Conservation (phyloP, 1,140 invertebrate species). For the Episyrphus balteatus region DNA sequence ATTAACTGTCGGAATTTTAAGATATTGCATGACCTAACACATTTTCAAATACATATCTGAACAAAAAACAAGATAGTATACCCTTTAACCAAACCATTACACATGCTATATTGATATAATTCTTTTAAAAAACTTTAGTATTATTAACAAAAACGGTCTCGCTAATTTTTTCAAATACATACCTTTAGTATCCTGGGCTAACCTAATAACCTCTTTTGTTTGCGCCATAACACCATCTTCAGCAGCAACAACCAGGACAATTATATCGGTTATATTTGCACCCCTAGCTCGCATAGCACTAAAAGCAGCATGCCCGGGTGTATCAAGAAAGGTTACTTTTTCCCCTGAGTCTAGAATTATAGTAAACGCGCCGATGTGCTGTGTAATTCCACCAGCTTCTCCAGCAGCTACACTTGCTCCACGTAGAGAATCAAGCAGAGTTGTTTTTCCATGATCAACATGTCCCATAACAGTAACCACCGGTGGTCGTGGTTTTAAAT, state of each 20-base stretch:
- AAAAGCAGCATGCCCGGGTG: conserved; percentile 99
- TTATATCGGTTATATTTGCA: conserved; percentile 85
- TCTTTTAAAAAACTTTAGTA: too few species aligned
- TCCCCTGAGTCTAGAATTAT: conserved; percentile 59
- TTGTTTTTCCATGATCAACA: conserved; percentile 99
- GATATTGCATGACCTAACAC: too few species aligned
- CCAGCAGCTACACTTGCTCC: conserved; percentile 74
- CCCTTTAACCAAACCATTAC: too few species aligned
- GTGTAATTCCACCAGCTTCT: conserved; percentile 99
- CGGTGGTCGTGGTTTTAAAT: conserved; percentile 61
- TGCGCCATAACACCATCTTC: conserved; percentile 99
- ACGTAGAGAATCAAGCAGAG: conserved; percentile 81
- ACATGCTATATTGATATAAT: too few species aligned
- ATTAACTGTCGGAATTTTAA: too few species aligned
- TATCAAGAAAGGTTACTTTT: conserved; percentile 90
- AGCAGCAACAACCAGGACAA: conserved; percentile 93
- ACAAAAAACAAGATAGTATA: too few species aligned
- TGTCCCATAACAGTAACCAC: conserved; percentile 99
- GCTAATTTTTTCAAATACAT: too few species aligned
- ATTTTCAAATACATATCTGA: too few species aligned
- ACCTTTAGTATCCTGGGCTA: conserved; percentile 65
- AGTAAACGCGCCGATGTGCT: conserved; percentile 98
- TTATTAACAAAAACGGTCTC: too few species aligned
- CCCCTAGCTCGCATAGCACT: conserved; percentile 83
- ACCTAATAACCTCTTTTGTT: conserved; percentile 70